These are phyloP conservation scores for Chaenogobius annularis DNA, from an alignment of 2,113 vertebrate genomes.

Conservation along the genomic window DNA sequence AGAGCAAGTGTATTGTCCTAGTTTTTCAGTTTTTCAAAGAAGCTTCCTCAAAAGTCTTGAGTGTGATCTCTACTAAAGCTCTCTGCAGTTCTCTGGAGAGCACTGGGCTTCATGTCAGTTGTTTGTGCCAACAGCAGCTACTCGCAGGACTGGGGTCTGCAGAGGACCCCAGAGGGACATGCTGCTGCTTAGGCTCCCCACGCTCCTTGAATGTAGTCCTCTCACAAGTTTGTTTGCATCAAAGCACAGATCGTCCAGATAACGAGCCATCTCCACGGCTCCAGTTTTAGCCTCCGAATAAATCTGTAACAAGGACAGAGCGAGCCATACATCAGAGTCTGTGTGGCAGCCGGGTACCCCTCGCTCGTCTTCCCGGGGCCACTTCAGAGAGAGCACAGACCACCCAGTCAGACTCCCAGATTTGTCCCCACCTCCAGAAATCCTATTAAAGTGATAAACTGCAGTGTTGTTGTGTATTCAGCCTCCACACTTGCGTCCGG, in stretches of 20 bases:
- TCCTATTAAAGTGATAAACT: conserved; percentile 68
- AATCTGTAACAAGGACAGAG: conserved; percentile 57
- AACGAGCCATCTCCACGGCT: conserved; percentile 66
- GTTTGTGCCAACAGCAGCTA: conserved; percentile 8
- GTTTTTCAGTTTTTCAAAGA: background rate
- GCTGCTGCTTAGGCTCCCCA: conserved; percentile 25
- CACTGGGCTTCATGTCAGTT: background rate
- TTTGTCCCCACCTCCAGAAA: conserved; percentile 54
- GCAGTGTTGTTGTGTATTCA: conserved; percentile 45
- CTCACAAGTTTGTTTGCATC: conserved; percentile 47
- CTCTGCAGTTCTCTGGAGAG: conserved; percentile 7
- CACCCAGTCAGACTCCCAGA: conserved; percentile 49
- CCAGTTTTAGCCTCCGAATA: conserved; percentile 53
- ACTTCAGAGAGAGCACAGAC: conserved; percentile 44
- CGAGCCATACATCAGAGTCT: conserved; percentile 48
- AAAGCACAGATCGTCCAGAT: conserved; percentile 63
- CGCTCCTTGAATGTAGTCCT: conserved; percentile 48
- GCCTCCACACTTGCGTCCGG: conserved; percentile 32
- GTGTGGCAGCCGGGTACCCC: conserved; percentile 18
- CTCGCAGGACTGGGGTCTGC: conserved; percentile 32
- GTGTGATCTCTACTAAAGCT: conserved; percentile 14
- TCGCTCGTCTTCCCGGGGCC: conserved; percentile 31
- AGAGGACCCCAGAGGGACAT: conserved; percentile 40
- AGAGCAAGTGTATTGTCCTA: background rate
- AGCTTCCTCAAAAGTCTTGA: background rate